These are phyloP conservation scores for Trichonephila clavipes DNA, from an alignment of 1,140 invertebrate species.

Conservation along the genomic window DNA sequence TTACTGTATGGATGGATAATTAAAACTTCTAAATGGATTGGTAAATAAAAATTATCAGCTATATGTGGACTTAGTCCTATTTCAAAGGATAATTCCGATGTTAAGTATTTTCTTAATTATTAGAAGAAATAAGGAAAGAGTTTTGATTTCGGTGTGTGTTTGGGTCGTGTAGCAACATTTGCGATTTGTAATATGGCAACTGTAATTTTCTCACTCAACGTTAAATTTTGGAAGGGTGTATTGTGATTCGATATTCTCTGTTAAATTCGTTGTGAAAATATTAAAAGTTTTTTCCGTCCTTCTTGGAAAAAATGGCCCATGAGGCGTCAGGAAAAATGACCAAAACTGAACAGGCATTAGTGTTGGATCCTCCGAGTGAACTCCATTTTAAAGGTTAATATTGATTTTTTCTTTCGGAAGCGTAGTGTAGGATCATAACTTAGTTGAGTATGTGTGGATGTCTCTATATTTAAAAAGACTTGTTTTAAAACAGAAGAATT, in stretches of 20 bases:
- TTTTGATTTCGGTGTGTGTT: too few species aligned
- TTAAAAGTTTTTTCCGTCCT: background rate
- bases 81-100: too few species aligned
- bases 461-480: too few species aligned
- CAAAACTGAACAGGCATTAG: conserved; percentile 80
- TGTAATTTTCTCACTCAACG: background rate
- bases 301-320: background rate
- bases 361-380: conserved; percentile 80
- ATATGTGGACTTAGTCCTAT: too few species aligned
- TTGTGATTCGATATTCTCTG: background rate
- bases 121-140: too few species aligned
- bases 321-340: conserved; percentile 77
- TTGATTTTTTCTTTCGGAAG: background rate
- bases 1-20: too few species aligned
- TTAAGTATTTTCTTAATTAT: too few species aligned
- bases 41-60: too few species aligned
- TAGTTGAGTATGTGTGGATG: background rate
- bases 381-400: conserved; percentile 81
- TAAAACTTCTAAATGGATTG: too few species aligned
- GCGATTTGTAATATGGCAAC: background rate
- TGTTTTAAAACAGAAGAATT: too few species aligned
- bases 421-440: background rate
- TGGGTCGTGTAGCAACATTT: too few species aligned
- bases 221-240: conserved; percentile 23
- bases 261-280: background rate